A percentile compares a stretch with the other conserved stretches of the same genome.
Evolutionary conservation across 30 jellyfish, hydroid and myxozoan species (phyloP).

Genomic region (Morbakka virulenta): DNA sequence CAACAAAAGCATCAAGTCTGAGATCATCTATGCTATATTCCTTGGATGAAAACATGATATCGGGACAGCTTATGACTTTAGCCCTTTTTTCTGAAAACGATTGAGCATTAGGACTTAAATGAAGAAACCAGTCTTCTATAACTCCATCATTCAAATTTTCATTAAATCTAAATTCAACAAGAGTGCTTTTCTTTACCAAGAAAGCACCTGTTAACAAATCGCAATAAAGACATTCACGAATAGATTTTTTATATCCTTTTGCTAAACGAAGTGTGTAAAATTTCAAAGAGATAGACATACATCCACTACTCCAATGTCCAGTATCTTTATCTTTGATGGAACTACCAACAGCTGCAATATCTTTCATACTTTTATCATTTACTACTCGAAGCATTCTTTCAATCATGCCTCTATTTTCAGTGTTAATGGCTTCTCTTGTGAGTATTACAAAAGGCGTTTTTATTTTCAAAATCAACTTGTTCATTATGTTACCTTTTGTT

Average conservation of each 20-base stretch:
- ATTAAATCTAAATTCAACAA: conserved; percentile 2
- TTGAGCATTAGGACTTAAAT: conserved; percentile 14
- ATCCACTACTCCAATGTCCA: conserved; percentile 82
- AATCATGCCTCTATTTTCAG: neutral
- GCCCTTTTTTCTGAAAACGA: too few relatives aligned
- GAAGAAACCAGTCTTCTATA: conserved; percentile 78
- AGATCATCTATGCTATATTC: neutral
- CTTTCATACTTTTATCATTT: neutral
- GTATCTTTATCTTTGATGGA: conserved; percentile 24
- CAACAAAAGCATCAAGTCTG: conserved; percentile 21
- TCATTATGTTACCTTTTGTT: too few relatives aligned
- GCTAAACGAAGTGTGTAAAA: conserved; percentile 39
- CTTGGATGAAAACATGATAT: conserved; percentile 42
- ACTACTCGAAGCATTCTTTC: neutral
- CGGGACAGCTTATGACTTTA: conserved; percentile 67
- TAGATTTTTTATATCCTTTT: conserved; percentile 58
- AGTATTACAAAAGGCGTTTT: too few relatives aligned
- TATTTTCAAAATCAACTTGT: too few relatives aligned
- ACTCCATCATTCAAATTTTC: conserved; percentile 39
- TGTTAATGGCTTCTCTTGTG: too few relatives aligned
- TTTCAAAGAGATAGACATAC: conserved; percentile 52
- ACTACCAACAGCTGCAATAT: conserved; percentile 67
- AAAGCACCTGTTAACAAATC: conserved; percentile 57
- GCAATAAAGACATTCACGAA: conserved; percentile 66
- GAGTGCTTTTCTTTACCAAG: conserved; percentile 19